Evolutionary conservation across 2,888 invertebrate genomes (phyloP), one percentile per base, ranked within the genome.

Genomic region (Melanostoma scalare): DNA sequence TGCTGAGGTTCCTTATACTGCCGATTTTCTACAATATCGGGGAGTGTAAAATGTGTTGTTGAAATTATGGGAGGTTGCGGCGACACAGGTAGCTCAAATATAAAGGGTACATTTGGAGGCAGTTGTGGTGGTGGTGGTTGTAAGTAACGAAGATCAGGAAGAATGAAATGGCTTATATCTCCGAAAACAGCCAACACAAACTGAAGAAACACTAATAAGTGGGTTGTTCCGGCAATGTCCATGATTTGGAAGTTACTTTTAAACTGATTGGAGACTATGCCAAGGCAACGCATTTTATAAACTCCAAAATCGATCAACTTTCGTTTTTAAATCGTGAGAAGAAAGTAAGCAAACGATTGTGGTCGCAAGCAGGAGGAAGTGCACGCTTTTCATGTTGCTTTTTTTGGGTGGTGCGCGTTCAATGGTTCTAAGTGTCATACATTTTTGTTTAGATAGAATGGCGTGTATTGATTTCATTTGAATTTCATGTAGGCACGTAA

Each of bases 1-100:
- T 87, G 87, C 0, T 58, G 55, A 3, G 60, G 35, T 5, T 86
- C 86, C 40, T 86, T 86, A 3, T 82, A 80, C 60, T 86, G 87
- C 8, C 90, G 89, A 86, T 91, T 91, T 53, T 90, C 89, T 6
- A 91, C 87, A 1, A 91, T 87, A 75, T 91, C 91, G 0, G 91
- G 91, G 33, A 91, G 71, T 3, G 75, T 84, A n/a, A 89, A 89
- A 58, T 90, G 89, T 0, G 89, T 88, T 6, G 88, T 87, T 5
- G 88, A 75, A 20, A 72, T 85, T 6, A 69, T 36, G 0, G 87
- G 30, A 0, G 85, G 6, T 3, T 84, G 52, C 0, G 89, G 88
- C 9, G 88, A 87, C 1, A 88, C 88, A 0, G 89, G 71, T 30
- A 48, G 36, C 0, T 86, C 88, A 74, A 90, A 90, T 0, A 88